Percentiles rank a stretch among this genome's conserved stretches.
Conservation (phyloP, 2,888 invertebrate species). For the Campoplex capitator region DNA sequence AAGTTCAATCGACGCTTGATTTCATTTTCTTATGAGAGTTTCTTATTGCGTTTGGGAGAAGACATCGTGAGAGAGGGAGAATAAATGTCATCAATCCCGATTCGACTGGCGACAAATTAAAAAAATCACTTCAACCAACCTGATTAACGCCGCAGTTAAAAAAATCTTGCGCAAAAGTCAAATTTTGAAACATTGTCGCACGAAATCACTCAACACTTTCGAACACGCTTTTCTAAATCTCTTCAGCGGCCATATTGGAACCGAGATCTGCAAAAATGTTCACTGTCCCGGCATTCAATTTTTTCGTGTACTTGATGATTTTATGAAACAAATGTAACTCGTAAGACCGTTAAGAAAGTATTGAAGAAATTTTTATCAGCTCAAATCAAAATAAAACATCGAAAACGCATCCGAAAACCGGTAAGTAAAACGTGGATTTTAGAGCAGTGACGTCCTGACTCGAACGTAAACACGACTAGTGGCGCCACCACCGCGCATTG, state of each 20-base stretch:
- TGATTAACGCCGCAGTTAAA: neutral
- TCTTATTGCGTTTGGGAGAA: neutral
- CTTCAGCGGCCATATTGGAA: constrained; percentile 19
- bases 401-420: neutral
- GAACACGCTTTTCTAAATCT: neutral
- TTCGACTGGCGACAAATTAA: neutral
- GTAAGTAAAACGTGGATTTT: neutral
- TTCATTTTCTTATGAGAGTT: neutral
- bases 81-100: neutral
- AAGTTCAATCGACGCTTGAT: neutral
- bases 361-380: neutral
- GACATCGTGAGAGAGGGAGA: no score
- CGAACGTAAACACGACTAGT: neutral
- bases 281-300: no score
- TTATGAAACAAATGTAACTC: neutral
- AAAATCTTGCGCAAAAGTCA: neutral
- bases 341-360: neutral
- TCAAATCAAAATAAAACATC: neutral
- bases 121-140: neutral
- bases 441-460: neutral
- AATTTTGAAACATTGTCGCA: neutral
- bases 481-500: neutral
- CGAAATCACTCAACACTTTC: neutral
- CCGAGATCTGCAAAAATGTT: neutral
- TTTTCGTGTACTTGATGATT: neutral